Percentiles rank a stretch among this genome's conserved stretches.
Conservation (phyloP, 2,888 invertebrate species). For the Chironomus tentans region DNA sequence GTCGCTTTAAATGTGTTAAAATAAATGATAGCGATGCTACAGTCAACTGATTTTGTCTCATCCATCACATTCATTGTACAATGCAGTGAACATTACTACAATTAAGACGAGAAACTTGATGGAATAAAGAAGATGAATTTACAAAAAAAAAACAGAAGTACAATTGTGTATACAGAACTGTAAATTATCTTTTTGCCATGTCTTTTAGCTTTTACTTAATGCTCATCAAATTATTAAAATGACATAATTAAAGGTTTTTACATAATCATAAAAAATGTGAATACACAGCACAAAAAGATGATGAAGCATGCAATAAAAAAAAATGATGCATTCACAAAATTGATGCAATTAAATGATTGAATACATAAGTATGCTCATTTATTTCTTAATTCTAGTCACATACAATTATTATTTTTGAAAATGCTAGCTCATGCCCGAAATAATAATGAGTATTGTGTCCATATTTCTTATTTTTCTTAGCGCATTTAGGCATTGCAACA, state of each 20-base stretch:
- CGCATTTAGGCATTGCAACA: no score
- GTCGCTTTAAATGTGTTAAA: neutral
- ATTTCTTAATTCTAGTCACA: neutral
- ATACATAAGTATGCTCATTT: neutral
- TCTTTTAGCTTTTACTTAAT: neutral
- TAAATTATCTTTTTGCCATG: neutral
- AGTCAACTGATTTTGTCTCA: neutral
- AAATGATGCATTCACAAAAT: neutral
- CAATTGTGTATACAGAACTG: neutral
- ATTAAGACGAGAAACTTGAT: no score
- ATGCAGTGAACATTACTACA: neutral
- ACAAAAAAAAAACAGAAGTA: neutral
- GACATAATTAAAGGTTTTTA: conserved; percentile 8
- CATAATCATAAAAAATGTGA: neutral
- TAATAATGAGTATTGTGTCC: no score
- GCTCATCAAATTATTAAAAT: conserved; percentile 4
- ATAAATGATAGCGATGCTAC: neutral
- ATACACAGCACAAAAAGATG: neutral
- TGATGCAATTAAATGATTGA: neutral
- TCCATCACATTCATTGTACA: neutral
- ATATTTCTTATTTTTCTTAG: no score
- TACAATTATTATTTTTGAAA: no score
- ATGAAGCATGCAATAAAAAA: neutral
- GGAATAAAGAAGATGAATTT: neutral
- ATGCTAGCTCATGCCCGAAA: no score